These are phyloP conservation scores for Drosophila kurseongensis DNA, from an alignment of 1,140 invertebrate genomes.

Conservation along the genomic window DNA sequence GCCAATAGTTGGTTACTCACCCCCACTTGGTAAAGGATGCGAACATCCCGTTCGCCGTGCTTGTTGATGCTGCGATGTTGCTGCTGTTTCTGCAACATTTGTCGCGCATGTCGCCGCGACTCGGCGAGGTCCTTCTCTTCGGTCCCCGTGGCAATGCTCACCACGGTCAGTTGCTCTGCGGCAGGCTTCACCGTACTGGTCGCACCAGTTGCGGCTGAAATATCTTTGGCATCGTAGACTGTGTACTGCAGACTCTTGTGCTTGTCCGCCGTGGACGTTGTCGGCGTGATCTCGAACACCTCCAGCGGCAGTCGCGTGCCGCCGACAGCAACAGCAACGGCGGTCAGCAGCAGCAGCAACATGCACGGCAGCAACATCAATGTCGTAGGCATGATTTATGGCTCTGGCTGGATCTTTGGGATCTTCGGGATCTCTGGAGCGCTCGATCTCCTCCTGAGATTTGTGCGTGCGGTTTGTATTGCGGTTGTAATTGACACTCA, in stretches of 20 bases:
- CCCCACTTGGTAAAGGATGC: conserved; percentile 83
- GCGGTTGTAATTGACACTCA: conserved; percentile 55
- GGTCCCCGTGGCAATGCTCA: conserved; percentile 55
- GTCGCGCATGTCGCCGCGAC: conserved; percentile 57
- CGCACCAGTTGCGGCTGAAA: conserved; percentile 20
- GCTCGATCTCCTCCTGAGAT: conserved; percentile 4
- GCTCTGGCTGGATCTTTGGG: conserved; percentile 14
- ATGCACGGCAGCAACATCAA: conserved; percentile 49
- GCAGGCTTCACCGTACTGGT: conserved; percentile 33
- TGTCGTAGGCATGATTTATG: conserved; percentile 46
- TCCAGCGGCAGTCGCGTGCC: conserved; percentile 80
- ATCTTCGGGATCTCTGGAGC: neutral
- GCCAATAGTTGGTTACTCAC: conserved; percentile 53
- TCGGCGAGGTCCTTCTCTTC: conserved; percentile 30
- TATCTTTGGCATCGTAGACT: conserved; percentile 75
- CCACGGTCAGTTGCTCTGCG: conserved; percentile 53
- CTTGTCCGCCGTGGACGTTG: conserved; percentile 45
- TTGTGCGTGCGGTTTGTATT: conserved; percentile 11
- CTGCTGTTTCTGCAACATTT: conserved; percentile 70
- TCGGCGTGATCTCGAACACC: conserved; percentile 79
- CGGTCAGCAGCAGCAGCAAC: conserved; percentile 52
- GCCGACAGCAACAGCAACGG: conserved; percentile 29
- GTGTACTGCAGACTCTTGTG: conserved; percentile 78
- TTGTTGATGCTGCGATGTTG: conserved; percentile 54
- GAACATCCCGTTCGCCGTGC: conserved; percentile 60